A percentile compares a stretch with the other conserved stretches of the same genome.
Evolutionary conservation across 2,888 invertebrate genomes (phyloP).

Genomic region (Pocota personata): DNA sequence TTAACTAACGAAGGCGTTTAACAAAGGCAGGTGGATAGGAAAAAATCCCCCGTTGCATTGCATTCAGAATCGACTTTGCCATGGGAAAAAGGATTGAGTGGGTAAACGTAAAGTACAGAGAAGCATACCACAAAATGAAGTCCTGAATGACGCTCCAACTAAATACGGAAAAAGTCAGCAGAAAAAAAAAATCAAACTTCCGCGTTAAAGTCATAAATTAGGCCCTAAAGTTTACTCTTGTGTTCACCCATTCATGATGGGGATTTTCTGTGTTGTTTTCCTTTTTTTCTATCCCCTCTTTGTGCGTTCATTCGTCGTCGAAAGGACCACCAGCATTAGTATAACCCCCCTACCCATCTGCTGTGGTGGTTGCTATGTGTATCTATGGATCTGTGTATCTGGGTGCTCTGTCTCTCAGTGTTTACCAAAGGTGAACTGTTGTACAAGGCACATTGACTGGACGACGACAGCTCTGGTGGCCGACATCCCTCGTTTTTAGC

Average conservation of each 20-base stretch:
- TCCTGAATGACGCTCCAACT: conserved; percentile 42
- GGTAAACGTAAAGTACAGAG: neutral
- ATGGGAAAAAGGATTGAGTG: conserved; percentile 24
- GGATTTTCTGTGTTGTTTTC: conserved; percentile 40
- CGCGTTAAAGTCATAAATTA: conserved; percentile 72
- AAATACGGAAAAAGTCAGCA: conserved; percentile 17
- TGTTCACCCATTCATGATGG: conserved; percentile 65
- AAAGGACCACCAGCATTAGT: conserved; percentile 54
- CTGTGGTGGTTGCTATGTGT: conserved; percentile 45
- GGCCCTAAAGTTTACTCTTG: conserved; percentile 67
- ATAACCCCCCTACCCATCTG: neutral
- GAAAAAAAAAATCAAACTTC: conserved; percentile 48
- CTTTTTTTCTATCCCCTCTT: neutral
- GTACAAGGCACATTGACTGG: conserved; percentile 21
- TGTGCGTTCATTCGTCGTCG: conserved; percentile 27
- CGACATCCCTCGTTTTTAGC: conserved; percentile 17
- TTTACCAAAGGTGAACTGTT: conserved; percentile 64
- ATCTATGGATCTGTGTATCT: conserved; percentile 25
- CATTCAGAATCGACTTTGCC: too few relatives aligned
- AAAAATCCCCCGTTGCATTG: conserved; percentile 18
- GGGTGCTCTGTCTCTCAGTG: conserved; percentile 17
- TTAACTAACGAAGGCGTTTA: conserved; percentile 60
- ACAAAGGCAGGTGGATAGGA: conserved; percentile 36
- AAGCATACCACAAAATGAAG: conserved; percentile 36
- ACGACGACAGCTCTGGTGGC: neutral